Conservation (phyloP, 2,113 vertebrate species). For the Syngnathus scovelli region DNA sequence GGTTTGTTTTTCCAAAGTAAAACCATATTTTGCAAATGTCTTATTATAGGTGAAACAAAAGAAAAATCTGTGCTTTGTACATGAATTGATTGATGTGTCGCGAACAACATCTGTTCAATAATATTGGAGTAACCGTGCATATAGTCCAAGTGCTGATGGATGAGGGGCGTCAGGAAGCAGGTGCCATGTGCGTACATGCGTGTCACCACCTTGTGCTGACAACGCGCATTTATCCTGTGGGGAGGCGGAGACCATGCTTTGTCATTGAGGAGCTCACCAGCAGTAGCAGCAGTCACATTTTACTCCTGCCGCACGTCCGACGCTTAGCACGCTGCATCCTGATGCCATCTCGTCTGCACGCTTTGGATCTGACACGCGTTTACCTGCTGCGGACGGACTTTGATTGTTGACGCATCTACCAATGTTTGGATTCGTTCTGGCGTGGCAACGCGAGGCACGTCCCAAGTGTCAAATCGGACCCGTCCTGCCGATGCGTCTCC, state of each 20-base stretch:
- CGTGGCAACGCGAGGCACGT: constrained; percentile 40
- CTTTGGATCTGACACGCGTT: constrained; percentile 46
- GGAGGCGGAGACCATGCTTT: constrained; percentile 63
- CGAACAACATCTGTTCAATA: too few relatives aligned
- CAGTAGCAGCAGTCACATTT: constrained; percentile 44
- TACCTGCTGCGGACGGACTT: constrained; percentile 10
- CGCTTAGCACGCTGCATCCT: constrained; percentile 65
- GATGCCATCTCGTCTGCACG: constrained; percentile 55
- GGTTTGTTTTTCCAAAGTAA: too few relatives aligned
- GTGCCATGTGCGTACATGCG: constrained; percentile 25
- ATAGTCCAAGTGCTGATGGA: constrained; percentile 56
- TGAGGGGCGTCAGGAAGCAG: constrained; percentile 70
- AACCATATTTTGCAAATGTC: too few relatives aligned
- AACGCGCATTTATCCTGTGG: constrained; percentile 43
- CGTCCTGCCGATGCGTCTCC: constrained; percentile 60
- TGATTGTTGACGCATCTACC: constrained; percentile 46
- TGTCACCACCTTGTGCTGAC: constrained; percentile 52
- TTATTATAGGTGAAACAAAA: too few relatives aligned
- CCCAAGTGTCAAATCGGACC: constrained; percentile 55
- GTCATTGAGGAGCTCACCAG: constrained; percentile 67
- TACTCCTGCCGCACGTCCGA: constrained; percentile 64
- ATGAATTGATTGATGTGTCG: too few relatives aligned
- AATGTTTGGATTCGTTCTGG: constrained; percentile 49
- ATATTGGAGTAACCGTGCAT: background rate
- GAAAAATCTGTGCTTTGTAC: too few relatives aligned